phyloP scores from a whole-genome alignment of 30 jellyfish, hydroid and myxozoan species.

The Nemopilema nomurai region DNA sequence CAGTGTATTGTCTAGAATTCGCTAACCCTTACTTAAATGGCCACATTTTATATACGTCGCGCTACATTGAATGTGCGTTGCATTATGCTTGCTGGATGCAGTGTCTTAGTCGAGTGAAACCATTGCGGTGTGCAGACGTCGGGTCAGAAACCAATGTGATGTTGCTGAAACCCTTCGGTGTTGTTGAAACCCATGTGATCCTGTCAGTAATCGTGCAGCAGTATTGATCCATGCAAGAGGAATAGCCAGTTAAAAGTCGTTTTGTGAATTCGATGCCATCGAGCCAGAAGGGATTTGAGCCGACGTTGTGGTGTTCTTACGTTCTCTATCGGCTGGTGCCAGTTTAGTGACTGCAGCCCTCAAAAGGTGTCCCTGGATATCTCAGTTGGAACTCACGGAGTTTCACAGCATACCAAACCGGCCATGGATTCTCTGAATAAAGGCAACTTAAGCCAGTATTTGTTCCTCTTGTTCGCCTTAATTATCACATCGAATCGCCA shows the following conservation, averaged over 20 bases:
- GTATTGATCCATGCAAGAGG: background rate
- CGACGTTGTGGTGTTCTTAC: background rate
- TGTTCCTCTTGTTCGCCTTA: constrained; percentile 9
- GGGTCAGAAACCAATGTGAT: background rate
- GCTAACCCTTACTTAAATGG: constrained; percentile 26
- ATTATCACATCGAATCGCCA: constrained; percentile 34
- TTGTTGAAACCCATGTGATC: background rate
- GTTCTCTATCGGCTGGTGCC: background rate
- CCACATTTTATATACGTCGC: constrained; percentile 6
- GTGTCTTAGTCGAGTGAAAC: background rate
- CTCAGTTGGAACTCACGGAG: background rate
- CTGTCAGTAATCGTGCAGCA: background rate
- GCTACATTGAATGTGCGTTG: background rate
- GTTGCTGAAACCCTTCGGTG: background rate
- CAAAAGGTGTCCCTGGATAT: background rate
- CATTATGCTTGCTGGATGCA: background rate
- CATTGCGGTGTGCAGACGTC: background rate
- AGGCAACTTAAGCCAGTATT: background rate
- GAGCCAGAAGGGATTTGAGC: too few relatives aligned
- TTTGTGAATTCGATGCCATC: background rate
- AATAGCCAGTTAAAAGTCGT: background rate
- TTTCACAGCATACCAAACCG: background rate
- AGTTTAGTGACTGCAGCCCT: background rate
- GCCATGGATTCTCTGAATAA: constrained; percentile 2
- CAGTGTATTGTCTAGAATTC: constrained; percentile 50